Percentiles rank a stretch among this genome's conserved stretches.
phyloP scores from a whole-genome alignment of 2,888 invertebrate genomes.

The Gonocerus acuteangulatus region DNA sequence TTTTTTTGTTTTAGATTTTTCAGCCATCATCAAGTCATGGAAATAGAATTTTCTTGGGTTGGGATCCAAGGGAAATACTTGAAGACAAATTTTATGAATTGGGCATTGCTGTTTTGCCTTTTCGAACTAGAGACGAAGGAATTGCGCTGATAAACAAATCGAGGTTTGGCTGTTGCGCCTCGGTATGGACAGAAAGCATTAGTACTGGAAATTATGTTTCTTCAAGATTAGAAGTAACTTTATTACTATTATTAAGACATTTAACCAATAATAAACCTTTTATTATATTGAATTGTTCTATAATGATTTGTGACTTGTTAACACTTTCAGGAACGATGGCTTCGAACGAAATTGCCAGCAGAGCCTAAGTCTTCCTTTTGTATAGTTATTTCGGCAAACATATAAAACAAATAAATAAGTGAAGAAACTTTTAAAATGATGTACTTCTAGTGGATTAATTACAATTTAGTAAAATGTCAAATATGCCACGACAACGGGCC shows the following conservation, averaged over 20 bases:
- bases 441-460: too few relatives aligned
- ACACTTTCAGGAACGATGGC: too few relatives aligned
- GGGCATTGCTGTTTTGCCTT: constrained; percentile 18
- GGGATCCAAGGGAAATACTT: constrained; percentile 22
- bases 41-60: constrained; percentile 20
- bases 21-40: constrained; percentile 12
- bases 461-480: too few relatives aligned
- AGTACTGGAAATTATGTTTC: constrained; percentile 21
- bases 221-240: constrained; percentile 17
- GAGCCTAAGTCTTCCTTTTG: too few relatives aligned
- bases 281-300: too few relatives aligned
- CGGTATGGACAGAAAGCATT: constrained; percentile 24
- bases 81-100: constrained; percentile 22
- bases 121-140: constrained; percentile 18
- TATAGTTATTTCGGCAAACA: too few relatives aligned
- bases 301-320: too few relatives aligned
- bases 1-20: constrained; percentile 4
- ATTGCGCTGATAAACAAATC: constrained; percentile 19
- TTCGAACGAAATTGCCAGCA: too few relatives aligned
- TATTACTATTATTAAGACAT: neutral
- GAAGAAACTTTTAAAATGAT: too few relatives aligned
- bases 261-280: too few relatives aligned
- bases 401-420: too few relatives aligned
- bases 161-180: constrained; percentile 17
- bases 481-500: too few relatives aligned